phyloP scores from a whole-genome alignment of 2,797 vertebrate genomes.

The Zalophus californianus region DNA sequence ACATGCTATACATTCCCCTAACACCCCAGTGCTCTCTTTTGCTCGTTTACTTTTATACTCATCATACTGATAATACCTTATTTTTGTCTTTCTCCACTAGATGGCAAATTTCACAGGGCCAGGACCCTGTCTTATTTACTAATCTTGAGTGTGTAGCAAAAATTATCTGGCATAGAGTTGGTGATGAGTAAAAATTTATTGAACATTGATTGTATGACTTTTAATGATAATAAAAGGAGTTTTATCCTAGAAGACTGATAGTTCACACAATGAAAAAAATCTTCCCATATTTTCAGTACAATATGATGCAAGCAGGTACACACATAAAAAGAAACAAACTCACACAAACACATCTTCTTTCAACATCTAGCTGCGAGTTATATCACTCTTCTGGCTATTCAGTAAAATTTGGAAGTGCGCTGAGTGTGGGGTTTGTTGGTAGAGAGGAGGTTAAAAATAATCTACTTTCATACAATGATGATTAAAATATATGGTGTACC shows the following conservation, averaged over 20 bases:
- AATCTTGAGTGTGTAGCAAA: not conserved
- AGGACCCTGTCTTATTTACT: not conserved
- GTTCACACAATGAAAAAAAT: not conserved
- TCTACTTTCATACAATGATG: not conserved
- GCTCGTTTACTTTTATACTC: not conserved
- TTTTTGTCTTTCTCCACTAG: not conserved
- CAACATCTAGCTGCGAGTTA: not conserved
- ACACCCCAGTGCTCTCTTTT: not conserved
- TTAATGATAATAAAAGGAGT: not conserved
- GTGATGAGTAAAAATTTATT: not conserved
- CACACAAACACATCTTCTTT: not conserved
- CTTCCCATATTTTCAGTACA: not conserved
- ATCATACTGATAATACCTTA: not conserved
- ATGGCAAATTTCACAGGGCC: not conserved
- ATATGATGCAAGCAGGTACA: not conserved
- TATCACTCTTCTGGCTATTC: not conserved
- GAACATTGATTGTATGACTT: not conserved
- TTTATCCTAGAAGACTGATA: not conserved
- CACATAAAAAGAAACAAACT: not conserved
- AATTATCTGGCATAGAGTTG: not conserved
- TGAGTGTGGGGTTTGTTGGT: not conserved
- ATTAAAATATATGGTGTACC: not conserved
- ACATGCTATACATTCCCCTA: not conserved
- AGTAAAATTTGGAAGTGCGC: not conserved
- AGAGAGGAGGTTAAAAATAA: not conserved